Evolutionary conservation across 2,888 invertebrate species (phyloP), one percentile per base, ranked within the genome.

Genomic region (Orgyia antiqua): DNA sequence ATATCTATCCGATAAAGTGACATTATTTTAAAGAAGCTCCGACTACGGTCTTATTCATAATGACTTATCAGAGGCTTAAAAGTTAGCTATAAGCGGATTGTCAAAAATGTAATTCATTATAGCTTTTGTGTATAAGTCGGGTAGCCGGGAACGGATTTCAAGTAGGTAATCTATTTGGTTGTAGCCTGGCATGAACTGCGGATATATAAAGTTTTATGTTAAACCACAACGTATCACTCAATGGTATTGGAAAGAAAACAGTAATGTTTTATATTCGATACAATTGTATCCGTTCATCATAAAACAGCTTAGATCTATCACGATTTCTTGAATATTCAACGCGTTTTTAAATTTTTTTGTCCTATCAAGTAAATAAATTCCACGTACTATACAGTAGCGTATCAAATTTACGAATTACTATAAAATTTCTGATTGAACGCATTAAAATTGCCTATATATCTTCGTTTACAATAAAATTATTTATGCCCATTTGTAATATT

Each of bases 161-260:
- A n/a, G n/a, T n/a, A n/a, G n/a, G n/a, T n/a, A n/a, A n/a, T n/a
- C n/a, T n/a, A 20, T 27, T 31, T 27, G 11, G 13, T 8, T 25
- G 23, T 18, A 11, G 15, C 5, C 10, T 13, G 23, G 13, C 27
- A 19, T 24, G 29, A 13, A 3, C 19, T 9, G 26, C 18, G 29
- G 34, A 34, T 29, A 13, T 23, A 34, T 34, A 19, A 34, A 34
- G 13, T 18, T 34, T 27, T 23, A 34, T 34, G 17, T 13, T 8
- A 18, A 18, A 27, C 17, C 12, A 15, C 25, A 10, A 27, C 27
- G 6, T 15, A 27, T 24, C 12, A 27, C 9, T 18, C 27, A 12
- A 24, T 19, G 21, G 15, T 23, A 13, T 27, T 11, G 18, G 10
- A 9, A 17, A 26, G 7, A 27, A 10, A 26, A 17, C 3, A 15